Percentiles rank a stretch among this genome's conserved stretches.
Conservation (phyloP, 2,888 invertebrate genomes). For the Tinea trinotella region DNA sequence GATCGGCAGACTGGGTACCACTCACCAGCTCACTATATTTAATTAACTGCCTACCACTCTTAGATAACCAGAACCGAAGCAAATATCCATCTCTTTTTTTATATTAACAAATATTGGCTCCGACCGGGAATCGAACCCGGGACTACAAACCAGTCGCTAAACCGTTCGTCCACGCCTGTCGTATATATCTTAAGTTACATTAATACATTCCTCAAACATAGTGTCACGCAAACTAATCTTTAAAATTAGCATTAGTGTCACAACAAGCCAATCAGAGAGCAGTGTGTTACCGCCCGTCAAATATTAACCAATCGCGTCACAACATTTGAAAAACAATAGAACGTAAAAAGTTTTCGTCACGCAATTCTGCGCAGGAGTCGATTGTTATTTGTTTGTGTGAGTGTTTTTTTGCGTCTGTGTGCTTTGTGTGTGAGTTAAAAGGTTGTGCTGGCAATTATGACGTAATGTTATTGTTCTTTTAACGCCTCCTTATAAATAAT, state of each 20-base stretch:
- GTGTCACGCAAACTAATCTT: conserved; percentile 2
- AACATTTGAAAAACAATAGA: conserved; percentile 66
- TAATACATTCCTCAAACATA: neutral
- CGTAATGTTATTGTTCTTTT: neutral
- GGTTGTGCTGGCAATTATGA: neutral
- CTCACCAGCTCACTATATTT: no score
- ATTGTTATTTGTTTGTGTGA: conserved; percentile 1
- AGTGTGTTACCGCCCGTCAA: conserved; percentile 10
- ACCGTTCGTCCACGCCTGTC: no score
- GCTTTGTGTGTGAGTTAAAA: neutral
- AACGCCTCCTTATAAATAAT: conserved; percentile 2
- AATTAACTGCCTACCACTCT: no score
- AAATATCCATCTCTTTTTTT: no score
- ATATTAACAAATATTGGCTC: no score
- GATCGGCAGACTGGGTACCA: no score
- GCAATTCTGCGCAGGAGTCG: conserved; percentile 35
- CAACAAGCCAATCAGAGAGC: neutral
- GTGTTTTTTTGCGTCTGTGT: neutral
- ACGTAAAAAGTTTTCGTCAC: conserved; percentile 63
- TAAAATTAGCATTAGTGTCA: conserved; percentile 10
- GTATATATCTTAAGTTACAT: no score
- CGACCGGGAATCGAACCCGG: no score
- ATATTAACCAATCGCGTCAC: neutral
- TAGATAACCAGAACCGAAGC: no score
- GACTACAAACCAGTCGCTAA: no score